Percentiles rank a stretch among this genome's conserved stretches.
These are phyloP conservation scores for Himalopsyche japonica DNA, from an alignment of 2,888 invertebrate species.

Conservation along the genomic window DNA sequence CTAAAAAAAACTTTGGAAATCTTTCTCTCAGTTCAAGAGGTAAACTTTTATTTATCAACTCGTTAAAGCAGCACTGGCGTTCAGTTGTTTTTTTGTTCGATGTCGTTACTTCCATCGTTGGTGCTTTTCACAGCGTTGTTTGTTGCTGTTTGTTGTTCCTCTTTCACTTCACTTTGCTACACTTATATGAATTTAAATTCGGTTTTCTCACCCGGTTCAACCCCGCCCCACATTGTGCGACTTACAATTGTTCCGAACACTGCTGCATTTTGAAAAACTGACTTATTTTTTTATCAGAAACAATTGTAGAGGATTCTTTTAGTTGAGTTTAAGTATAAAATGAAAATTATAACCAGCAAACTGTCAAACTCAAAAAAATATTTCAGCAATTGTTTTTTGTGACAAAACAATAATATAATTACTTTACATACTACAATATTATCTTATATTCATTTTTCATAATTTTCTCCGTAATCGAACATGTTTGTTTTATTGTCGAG, in stretches of 20 bases:
- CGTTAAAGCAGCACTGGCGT: neutral
- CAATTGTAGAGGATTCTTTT: neutral
- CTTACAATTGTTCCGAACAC: no score
- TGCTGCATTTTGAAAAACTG: neutral
- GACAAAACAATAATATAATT: no score
- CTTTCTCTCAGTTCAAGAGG: neutral
- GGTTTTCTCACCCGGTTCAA: neutral
- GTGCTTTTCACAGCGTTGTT: neutral
- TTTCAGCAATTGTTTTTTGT: no score
- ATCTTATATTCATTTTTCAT: no score
- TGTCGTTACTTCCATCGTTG: neutral
- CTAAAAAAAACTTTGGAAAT: neutral
- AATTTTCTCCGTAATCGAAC: no score
- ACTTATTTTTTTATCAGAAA: neutral
- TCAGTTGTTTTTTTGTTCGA: neutral
- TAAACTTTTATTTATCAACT: constrained; percentile 11
- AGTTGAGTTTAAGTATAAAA: no score
- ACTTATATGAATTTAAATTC: neutral
- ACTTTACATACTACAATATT: no score
- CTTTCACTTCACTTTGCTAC: neutral
- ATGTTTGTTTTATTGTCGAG: no score
- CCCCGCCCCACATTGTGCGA: neutral
- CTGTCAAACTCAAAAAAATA: no score
- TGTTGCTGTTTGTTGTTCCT: neutral
- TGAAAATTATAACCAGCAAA: no score